Evolutionary conservation across 2,113 vertebrate species (phyloP), one percentile per base, ranked within the genome.

Genomic region (Corapipo altera): DNA sequence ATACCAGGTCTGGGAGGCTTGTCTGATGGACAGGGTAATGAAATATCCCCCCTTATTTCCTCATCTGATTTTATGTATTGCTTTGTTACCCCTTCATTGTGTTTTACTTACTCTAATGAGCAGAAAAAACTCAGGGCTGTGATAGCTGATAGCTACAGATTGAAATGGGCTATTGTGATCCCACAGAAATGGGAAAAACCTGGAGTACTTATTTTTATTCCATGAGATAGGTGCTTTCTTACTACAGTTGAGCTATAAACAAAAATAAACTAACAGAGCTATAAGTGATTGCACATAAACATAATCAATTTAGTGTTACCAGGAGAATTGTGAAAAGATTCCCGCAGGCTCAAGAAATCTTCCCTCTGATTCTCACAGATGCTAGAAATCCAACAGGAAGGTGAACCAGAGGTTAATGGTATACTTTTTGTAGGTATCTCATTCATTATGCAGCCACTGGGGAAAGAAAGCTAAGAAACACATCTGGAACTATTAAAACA

Each of bases 351-450:
- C 28, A 33, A 90, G 66, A 88, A 82, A 62, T 62, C 70, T 91
- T 94, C 74, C 17, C 30, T 59, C 26, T 54, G 74, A 83, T 84
- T 89, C 92, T 86, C 79, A 52, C 73, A 85, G 76, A 46, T 92
- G 79, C 30, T 79, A 43, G 46, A 93, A 87, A 70, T 76, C 48
- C 8, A 19, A 54, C 79, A 92, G 88, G 91, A 91, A 85, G 95
- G 92, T 95, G 83, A 96, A 94, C n/a, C 37, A 75, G 91, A 91
- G 96, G 79, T 95, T 95, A 87, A 86, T 62, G 37, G 57, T 94
- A 37, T 8, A 69, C n/a, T 92, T 94, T 81, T 33, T 89, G 75
- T 88, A 78, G 76, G 61, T 90, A 86, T 93, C 77, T 91, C 77
- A 76, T 93, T 96, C 79, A 72, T 96, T 96, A 86, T 81, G 35